phyloP scores from a whole-genome alignment of 2,888 invertebrate species.

The Drosophila melanocephala region DNA sequence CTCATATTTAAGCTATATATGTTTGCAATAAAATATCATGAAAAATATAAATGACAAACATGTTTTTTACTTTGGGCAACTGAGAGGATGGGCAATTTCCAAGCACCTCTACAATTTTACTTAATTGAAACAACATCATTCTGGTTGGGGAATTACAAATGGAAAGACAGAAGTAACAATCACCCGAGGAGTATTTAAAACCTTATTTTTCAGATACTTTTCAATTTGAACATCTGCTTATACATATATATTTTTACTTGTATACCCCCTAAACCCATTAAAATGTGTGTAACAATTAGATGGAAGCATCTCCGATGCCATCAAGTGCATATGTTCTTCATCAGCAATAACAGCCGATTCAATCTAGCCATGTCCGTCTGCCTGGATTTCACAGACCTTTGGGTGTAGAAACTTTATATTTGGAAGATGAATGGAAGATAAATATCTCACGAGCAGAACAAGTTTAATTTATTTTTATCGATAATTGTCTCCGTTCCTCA shows the following conservation, averaged over 20 bases:
- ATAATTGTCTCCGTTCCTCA: not conserved
- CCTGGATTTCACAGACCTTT: too few relatives aligned
- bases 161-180: not conserved
- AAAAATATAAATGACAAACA: constrained; percentile 48
- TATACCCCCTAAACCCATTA: not conserved
- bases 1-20: constrained; percentile 79
- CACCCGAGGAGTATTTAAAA: not conserved
- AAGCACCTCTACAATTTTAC: not conserved
- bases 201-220: not conserved
- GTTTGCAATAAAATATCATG: constrained; percentile 78
- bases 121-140: not conserved
- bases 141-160: not conserved
- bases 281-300: not conserved
- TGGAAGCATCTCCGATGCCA: not conserved
- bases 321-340: not conserved
- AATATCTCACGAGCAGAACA: not conserved
- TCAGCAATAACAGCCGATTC: not conserved
- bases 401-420: not conserved
- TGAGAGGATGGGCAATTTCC: not conserved
- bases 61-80: constrained; percentile 4
- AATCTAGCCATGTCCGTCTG: not conserved
- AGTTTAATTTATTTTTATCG: not conserved
- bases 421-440: not conserved
- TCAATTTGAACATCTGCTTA: not conserved
- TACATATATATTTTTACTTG: not conserved